These are phyloP conservation scores for Holacanthella duospinosa DNA, from an alignment of 2,888 invertebrate species.

Conservation along the genomic window DNA sequence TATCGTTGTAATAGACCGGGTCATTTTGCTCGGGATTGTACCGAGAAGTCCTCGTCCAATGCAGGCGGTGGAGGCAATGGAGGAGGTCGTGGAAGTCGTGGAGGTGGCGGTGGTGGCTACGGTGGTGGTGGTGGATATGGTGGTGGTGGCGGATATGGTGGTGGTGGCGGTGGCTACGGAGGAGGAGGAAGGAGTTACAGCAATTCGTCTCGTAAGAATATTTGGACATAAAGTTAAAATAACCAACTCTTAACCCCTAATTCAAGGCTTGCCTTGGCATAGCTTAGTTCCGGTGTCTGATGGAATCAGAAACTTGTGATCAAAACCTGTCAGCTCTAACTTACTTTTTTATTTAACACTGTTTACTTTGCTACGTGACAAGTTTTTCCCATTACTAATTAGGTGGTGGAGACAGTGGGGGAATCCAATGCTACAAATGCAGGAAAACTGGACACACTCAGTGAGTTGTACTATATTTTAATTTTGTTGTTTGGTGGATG, in stretches of 20 bases:
- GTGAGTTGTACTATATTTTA: background rate
- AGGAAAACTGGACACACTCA: constrained; percentile 70
- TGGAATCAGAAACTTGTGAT: background rate
- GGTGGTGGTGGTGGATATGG: constrained; percentile 38
- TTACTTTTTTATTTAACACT: too few species aligned
- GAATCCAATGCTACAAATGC: constrained; percentile 81
- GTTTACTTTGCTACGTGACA: too few species aligned
- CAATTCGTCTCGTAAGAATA: constrained; percentile 38
- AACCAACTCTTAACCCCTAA: too few species aligned
- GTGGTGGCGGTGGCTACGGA: background rate
- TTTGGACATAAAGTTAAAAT: too few species aligned
- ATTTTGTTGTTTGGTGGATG: too few species aligned
- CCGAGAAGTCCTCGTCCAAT: background rate
- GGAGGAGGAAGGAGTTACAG: background rate
- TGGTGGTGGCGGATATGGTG: constrained; percentile 4
- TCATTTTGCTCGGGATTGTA: constrained; percentile 7
- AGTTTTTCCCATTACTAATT: too few species aligned
- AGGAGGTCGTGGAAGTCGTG: constrained; percentile 48
- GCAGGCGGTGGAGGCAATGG: constrained; percentile 41
- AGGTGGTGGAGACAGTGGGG: constrained; percentile 46
- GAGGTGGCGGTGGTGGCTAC: constrained; percentile 47
- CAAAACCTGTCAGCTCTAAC: background rate
- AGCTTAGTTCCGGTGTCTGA: too few species aligned
- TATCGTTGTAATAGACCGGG: constrained; percentile 83
- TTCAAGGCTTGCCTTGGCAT: too few species aligned